Conservation (phyloP, 2,113 vertebrate genomes). For the Columba janthina region DNA sequence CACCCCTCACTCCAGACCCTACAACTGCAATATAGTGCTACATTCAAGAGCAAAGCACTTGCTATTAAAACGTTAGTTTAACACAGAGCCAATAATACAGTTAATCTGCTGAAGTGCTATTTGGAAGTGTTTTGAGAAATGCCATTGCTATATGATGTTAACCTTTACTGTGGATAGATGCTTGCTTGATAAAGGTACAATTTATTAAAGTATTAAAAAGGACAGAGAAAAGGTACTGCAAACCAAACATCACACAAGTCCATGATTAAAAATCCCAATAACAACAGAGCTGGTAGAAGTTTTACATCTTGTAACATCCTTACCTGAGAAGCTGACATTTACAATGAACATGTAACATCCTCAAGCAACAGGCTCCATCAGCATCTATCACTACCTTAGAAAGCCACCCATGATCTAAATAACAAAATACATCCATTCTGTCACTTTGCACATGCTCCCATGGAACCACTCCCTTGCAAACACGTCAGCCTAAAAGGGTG, state of each 20-base stretch:
- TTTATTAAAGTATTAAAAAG: not conserved
- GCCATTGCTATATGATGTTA: not conserved
- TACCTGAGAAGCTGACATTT: not conserved
- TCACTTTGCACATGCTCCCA: not conserved
- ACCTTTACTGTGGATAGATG: not conserved
- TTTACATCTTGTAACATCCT: not conserved
- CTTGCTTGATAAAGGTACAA: not conserved
- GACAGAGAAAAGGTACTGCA: not conserved
- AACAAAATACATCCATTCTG: not conserved
- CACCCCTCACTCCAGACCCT: not conserved
- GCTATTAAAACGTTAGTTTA: not conserved
- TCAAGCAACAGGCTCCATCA: not conserved
- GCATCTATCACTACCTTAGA: not conserved
- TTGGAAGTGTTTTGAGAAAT: not conserved
- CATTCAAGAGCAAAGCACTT: fast-evolving
- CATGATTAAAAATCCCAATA: too few relatives aligned
- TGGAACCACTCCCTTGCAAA: not conserved
- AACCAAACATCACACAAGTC: not conserved
- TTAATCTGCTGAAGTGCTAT: not conserved
- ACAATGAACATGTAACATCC: not conserved
- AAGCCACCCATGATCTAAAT: not conserved
- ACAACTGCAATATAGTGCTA: not conserved
- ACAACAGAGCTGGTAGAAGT: not conserved
- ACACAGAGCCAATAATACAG: not conserved
- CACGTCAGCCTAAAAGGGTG: not conserved